Base-by-base conservation (phyloP, 1,140 invertebrate species). In the Venustaconcha ellipsiformis region DNA sequence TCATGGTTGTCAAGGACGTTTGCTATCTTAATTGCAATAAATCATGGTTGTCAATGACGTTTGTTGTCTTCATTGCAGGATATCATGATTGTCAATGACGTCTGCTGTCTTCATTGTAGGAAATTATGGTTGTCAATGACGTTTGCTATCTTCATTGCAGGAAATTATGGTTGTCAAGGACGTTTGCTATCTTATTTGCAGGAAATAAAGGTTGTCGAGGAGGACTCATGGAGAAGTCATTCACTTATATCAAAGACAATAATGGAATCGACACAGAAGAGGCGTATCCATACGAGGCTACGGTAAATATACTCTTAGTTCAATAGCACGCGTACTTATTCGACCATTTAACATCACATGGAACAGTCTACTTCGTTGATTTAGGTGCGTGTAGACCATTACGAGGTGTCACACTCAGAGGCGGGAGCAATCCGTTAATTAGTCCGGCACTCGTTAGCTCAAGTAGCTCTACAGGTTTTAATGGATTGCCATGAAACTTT, bases 161-260 rank as follows among this genome's bases (percentile, higher is more conserved):
- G n/a, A 26, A 56, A 70, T 57, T 12, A 70, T 14, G 67, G 67
- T 3, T 70, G 67, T 20, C 56, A 57, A 26, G 23, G 67, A n/a
- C 26, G 26, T 48, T 48, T 48, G 37, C 5, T 48, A 8, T 48
- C 37, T 48, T 48, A 48, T 6, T 37, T 56, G 15, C n/a, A 70
- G 67, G n/a, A 26, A 56, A 70, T 57, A 14, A 70, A 5, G 67
- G 67, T 3, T 70, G 67, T 20, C 56, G n/a, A 26, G 57, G 67
- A n/a, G 67, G 67, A 57, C n/a, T 23, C 56, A 70, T 70, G 67
- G 67, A 70, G 15, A 18, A 58, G 15, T 55, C 67, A 17, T 70
- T 58, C 59, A 15, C 18, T 5, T 70, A 70, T n/a, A 58, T 70
- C 57, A 59, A 58, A 15, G 3, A 17, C 18, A 70, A 70, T 15